Evolutionary conservation across 2,113 vertebrate species (phyloP), one percentile per base, ranked within the genome.

Genomic region (Oryzias celebensis): DNA sequence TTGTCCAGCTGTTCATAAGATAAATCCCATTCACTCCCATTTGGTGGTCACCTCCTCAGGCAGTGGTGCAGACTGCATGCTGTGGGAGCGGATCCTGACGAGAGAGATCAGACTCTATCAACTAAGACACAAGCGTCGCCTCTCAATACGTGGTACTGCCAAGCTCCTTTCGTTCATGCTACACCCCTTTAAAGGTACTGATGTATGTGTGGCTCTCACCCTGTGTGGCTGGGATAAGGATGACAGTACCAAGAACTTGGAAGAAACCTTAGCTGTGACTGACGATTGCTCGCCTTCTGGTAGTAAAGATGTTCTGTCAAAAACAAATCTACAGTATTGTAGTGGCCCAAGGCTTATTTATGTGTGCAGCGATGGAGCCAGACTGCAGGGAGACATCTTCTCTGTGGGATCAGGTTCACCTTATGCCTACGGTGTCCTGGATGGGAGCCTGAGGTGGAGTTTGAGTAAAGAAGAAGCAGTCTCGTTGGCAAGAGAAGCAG

Each of bases 331-430:
- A 18, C 45, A 41, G 23, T 56, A 68, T 5, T 22, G 36, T 13
- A 80, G 52, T 0, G 94, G 93, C 4, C 94, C 94, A 12, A 82
- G 81, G 17, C 79, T 95, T 57, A 91, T 92, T 68, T 95, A 94
- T 2, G 93, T 95, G 62, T 94, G 93, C 84, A 95, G 93, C 0
- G 92, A 95, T 1, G 94, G 94, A 26, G 89, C 93, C 2, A 73
- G 75, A 8, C 80, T 95, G 54, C 85, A 89, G 16, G 92, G 91
- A 16, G 65, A 93, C 2, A 10, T 94, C 1, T 91, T 96, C 10
- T 93, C 94, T 0, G 94, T 94, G 42, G 94, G 94, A n/a, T 96
- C 94, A 0, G 94, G 94, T 2, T 95, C 94, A 20, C 93, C 93
- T 8, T 95, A 94, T 13, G 94, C 94, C 52, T 94, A 93, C 1